phyloP scores from a whole-genome alignment of 2,888 invertebrate genomes.

The Hemithea aestivaria region DNA sequence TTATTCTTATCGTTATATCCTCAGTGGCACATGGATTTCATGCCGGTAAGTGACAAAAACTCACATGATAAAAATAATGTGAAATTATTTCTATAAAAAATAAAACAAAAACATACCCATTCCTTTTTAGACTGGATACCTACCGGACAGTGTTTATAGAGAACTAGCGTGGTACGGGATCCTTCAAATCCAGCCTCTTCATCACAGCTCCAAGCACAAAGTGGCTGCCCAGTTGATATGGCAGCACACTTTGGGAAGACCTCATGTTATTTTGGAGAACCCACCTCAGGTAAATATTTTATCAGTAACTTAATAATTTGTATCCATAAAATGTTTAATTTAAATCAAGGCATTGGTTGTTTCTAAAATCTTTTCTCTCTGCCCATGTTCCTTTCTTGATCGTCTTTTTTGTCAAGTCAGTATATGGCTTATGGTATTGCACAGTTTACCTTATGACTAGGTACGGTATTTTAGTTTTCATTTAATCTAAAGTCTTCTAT shows the following conservation, averaged over 20 bases:
- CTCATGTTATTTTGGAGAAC: conserved; percentile 69
- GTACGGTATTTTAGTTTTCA: too few relatives aligned
- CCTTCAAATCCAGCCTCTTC: conserved; percentile 66
- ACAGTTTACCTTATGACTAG: too few relatives aligned
- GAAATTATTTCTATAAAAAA: background rate
- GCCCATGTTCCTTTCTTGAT: too few relatives aligned
- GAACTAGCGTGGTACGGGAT: conserved; percentile 74
- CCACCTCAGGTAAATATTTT: conserved; percentile 62
- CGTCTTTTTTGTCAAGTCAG: too few relatives aligned
- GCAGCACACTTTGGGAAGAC: conserved; percentile 70
- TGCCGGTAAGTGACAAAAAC: conserved; percentile 54
- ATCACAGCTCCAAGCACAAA: conserved; percentile 66
- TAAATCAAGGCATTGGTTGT: too few relatives aligned
- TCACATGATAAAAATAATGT: background rate
- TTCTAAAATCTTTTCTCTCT: too few relatives aligned
- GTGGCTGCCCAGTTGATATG: conserved; percentile 70
- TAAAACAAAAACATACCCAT: background rate
- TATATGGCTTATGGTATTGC: too few relatives aligned
- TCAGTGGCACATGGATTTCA: conserved; percentile 73
- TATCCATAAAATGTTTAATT: too few relatives aligned
- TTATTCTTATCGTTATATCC: too few relatives aligned
- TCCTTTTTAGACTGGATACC: conserved; percentile 59
- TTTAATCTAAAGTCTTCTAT: too few relatives aligned
- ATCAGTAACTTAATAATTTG: too few relatives aligned
- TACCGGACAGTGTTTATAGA: conserved; percentile 69